A percentile compares a stretch with the other conserved stretches of the same genome.
These are phyloP conservation scores for Dromaius novaehollandiae DNA, from an alignment of 2,113 vertebrate species.

Conservation along the genomic window DNA sequence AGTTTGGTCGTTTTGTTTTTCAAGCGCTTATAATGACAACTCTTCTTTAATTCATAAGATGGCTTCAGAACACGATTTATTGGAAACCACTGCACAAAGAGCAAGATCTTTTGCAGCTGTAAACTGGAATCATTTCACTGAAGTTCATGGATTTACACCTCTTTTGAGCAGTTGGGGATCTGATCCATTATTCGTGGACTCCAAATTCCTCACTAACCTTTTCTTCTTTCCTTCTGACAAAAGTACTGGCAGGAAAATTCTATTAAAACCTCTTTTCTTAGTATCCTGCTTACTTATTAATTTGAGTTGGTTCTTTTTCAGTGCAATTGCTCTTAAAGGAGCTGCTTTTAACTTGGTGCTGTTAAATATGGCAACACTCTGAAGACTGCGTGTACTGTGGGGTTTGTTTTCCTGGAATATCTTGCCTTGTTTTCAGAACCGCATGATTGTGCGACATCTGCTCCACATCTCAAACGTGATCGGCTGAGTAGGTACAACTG, in stretches of 20 bases:
- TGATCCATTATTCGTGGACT: background rate
- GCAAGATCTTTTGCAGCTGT: background rate
- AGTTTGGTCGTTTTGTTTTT: background rate
- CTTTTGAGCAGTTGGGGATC: background rate
- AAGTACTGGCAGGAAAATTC: background rate
- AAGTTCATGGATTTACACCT: background rate
- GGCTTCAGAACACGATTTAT: background rate
- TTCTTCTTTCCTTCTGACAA: constrained; percentile 1
- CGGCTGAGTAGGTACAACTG: constrained; percentile 62
- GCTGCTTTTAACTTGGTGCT: constrained; percentile 29
- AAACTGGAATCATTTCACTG: background rate
- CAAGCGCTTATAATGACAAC: background rate
- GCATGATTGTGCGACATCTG: constrained; percentile 77
- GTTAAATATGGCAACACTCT: background rate
- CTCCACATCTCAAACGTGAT: constrained; percentile 75
- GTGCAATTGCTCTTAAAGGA: background rate
- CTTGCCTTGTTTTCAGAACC: constrained; percentile 71
- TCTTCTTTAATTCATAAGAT: background rate
- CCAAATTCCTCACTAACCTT: background rate
- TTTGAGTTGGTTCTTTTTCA: background rate
- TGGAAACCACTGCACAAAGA: background rate
- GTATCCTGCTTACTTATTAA: background rate
- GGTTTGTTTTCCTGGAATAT: constrained; percentile 70
- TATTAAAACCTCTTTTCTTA: background rate
- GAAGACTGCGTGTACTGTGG: constrained; percentile 25